Percentiles rank a stretch among this genome's conserved stretches.
phyloP scores from a whole-genome alignment of 2,888 invertebrate genomes.

The Leucophora obtusa region DNA sequence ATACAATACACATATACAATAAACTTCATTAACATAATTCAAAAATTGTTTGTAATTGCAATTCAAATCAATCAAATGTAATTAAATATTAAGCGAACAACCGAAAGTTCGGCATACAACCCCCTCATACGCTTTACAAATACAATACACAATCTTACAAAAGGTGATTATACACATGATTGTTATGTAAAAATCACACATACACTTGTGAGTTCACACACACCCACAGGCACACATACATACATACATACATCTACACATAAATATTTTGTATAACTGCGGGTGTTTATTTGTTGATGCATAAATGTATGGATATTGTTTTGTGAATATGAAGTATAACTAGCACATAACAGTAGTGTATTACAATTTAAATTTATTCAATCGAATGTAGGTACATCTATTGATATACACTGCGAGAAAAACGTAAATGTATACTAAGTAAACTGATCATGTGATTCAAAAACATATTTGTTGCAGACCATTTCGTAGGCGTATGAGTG shows the following conservation, averaged over 20 bases:
- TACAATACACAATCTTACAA: slow-evolving; percentile 14
- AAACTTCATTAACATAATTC: slow-evolving; percentile 63
- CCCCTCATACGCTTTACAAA: slow-evolving; percentile 9
- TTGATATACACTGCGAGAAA: neutral
- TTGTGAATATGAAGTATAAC: neutral
- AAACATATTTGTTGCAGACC: too few relatives aligned
- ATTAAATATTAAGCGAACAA: slow-evolving; percentile 61
- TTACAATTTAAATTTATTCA: slow-evolving; percentile 1
- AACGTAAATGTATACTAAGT: too few relatives aligned
- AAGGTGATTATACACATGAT: slow-evolving; percentile 32
- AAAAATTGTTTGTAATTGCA: slow-evolving; percentile 62
- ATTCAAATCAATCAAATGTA: slow-evolving; percentile 62
- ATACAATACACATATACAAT: slow-evolving; percentile 22
- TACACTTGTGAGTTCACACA: neutral
- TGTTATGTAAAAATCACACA: slow-evolving; percentile 35
- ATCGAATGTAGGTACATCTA: neutral
- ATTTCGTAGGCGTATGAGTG: too few relatives aligned
- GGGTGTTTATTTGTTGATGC: slow-evolving; percentile 46
- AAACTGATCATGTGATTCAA: too few relatives aligned
- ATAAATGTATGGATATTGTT: slow-evolving; percentile 40
- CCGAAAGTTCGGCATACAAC: neutral
- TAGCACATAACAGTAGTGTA: neutral
- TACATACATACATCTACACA: neutral
- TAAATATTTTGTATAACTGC: slow-evolving; percentile 21
- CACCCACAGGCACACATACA: slow-evolving; percentile 1